Evolutionary conservation across 1,140 invertebrate species (phyloP).

Genomic region (Sminthurides bifidus): DNA sequence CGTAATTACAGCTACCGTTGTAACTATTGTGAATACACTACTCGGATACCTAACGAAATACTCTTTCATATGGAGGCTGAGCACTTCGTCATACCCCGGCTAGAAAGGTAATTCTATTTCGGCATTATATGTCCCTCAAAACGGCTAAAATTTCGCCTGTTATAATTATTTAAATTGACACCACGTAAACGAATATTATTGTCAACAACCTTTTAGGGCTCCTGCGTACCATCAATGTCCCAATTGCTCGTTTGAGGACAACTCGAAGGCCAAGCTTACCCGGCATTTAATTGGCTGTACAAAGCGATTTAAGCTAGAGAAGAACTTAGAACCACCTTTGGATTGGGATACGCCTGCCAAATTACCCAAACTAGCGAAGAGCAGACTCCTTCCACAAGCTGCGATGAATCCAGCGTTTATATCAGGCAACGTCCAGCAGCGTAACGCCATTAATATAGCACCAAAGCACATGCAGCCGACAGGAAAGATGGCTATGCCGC

Average conservation of each 20-base stretch:
- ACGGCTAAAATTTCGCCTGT: too few relatives aligned
- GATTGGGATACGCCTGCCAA: constrained; percentile 89
- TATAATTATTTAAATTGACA: neutral
- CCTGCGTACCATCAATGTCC: constrained; percentile 81
- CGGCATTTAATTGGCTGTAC: constrained; percentile 76
- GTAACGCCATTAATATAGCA: constrained; percentile 1
- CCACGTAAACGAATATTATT: neutral
- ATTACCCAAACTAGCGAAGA: constrained; percentile 59
- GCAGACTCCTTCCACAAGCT: constrained; percentile 36
- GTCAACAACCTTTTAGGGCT: constrained; percentile 38
- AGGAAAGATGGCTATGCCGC: constrained; percentile 17
- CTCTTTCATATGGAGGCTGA: constrained; percentile 81
- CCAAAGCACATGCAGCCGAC: constrained; percentile 3
- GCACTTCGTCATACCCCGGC: constrained; percentile 65
- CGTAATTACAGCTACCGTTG: constrained; percentile 67
- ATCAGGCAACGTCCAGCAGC: constrained; percentile 1
- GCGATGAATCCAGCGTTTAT: constrained; percentile 11
- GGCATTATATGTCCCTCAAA: too few relatives aligned
- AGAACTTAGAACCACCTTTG: constrained; percentile 65
- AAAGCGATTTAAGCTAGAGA: constrained; percentile 78
- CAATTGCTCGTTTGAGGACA: constrained; percentile 88
- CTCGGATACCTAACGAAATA: constrained; percentile 72
- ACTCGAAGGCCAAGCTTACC: constrained; percentile 82
- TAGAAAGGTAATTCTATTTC: constrained; percentile 48
- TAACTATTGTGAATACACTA: constrained; percentile 73